Percentiles rank a stretch among this genome's conserved stretches.
phyloP scores from a whole-genome alignment of 2,888 invertebrate species.

The Alsophila aescularia region DNA sequence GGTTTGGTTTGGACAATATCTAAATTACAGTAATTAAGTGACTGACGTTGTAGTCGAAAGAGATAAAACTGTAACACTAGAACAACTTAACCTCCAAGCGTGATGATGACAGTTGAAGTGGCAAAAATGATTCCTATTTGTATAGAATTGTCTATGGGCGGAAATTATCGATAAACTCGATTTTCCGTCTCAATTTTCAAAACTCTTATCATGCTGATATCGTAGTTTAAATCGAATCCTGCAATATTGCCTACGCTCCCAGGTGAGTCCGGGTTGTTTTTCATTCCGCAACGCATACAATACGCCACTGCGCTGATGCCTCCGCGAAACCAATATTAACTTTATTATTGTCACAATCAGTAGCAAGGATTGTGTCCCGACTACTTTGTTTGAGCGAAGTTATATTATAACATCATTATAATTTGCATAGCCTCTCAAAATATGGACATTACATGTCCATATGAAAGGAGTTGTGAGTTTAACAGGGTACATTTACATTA shows the following conservation, averaged over 20 bases:
- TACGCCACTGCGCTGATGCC: slow-evolving; percentile 44
- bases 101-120: no score
- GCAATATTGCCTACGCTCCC: slow-evolving; percentile 69
- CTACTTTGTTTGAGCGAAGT: slow-evolving; percentile 19
- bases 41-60: no score
- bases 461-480: not conserved
- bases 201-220: slow-evolving; percentile 32
- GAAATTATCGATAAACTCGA: no score
- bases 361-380: not conserved
- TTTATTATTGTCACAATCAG: slow-evolving; percentile 44
- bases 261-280: slow-evolving; percentile 63
- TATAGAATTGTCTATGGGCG: no score
- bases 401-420: slow-evolving; percentile 1
- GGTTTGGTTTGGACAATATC: no score
- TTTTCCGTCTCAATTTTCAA: slow-evolving; percentile 2
- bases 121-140: no score
- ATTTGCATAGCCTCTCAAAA: slow-evolving; percentile 5
- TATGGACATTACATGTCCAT: slow-evolving; percentile 1
- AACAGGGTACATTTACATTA: no score
- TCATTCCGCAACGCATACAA: slow-evolving; percentile 63
- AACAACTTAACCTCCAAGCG: no score
- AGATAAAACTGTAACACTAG: no score
- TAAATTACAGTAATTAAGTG: no score
- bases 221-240: slow-evolving; percentile 74
- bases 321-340: slow-evolving; percentile 57